Base-by-base conservation (phyloP, 1,140 invertebrate genomes). In the Wiebesia pumilae region DNA sequence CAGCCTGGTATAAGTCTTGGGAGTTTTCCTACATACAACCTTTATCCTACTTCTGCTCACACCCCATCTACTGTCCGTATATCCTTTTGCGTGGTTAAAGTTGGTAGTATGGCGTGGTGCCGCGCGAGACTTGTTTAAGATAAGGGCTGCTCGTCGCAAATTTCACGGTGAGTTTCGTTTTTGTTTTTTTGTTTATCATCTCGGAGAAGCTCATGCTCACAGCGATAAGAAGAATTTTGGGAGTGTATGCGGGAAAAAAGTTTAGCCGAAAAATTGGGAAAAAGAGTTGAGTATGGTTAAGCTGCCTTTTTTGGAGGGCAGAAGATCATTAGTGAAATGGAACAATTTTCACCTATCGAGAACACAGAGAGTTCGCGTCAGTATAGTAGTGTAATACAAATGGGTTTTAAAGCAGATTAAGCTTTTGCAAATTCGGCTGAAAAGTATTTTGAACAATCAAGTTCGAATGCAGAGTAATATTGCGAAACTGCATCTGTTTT, bases 111-210 rank as follows among this genome's bases (percentile, higher is more conserved):
- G 12, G 47, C 19, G 24, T 80, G 19, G 30, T 54, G 19, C 4
- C 54, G 54, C 24, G 35, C 27, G 14, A 3, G 21, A 62, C 30
- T 83, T 83, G 67, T 77, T 77, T 84, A 84, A 84, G 82, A 84
- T 84, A 84, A 84, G 82, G 73, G 73, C 30, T 77, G 38, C 82
- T 77, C 67, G 82, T 71, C 71, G 82, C 75, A 83, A 73, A 83
- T 75, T 83, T 83, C 30, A 83, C 67, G 69, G 30, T 33, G 30
- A 58, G 33, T 47, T 38, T 35, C 30, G 54, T 16, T 7, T 62
- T 80, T 16, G 6, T 21, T 16, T 27, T 83, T 83, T 73, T 83
- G 51, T 71, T 69, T 58, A 69, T 71, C 81, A 1, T 73, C 30
- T n/a, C 58, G n/a, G 3, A 69, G 67, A 65, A 65, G 43, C 54